phyloP scores from a whole-genome alignment of 2,888 invertebrate genomes.

The Euzophera pinguis region DNA sequence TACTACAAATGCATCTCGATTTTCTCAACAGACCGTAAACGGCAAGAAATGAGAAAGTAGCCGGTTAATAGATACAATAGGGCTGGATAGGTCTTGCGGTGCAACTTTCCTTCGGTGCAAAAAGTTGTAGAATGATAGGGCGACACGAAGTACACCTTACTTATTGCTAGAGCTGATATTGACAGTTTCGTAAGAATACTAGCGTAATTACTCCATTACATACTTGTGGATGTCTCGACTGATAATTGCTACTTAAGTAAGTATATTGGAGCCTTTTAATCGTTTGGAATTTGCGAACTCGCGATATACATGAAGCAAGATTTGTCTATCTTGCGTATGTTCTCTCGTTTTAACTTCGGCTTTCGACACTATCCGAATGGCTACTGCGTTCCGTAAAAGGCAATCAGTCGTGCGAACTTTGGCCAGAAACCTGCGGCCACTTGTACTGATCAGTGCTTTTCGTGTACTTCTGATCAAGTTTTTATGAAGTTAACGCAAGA shows the following conservation, averaged over 20 bases:
- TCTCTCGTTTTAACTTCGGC: constrained; percentile 38
- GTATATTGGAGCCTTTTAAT: constrained; percentile 43
- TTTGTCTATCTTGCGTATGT: constrained; percentile 40
- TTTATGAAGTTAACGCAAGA: constrained; percentile 64
- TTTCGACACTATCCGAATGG: constrained; percentile 54
- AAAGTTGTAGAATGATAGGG: constrained; percentile 62
- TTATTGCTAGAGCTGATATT: constrained; percentile 41
- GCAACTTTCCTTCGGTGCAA: constrained; percentile 68
- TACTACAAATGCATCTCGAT: constrained; percentile 62
- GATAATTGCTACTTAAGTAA: constrained; percentile 40
- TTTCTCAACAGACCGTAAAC: constrained; percentile 72
- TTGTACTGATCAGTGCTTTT: constrained; percentile 52
- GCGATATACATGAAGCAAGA: constrained; percentile 37
- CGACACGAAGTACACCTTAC: constrained; percentile 40
- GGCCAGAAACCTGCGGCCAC: constrained; percentile 48
- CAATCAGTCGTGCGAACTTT: constrained; percentile 57
- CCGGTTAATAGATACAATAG: constrained; percentile 77
- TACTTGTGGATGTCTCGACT: constrained; percentile 47
- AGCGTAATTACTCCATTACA: constrained; percentile 60
- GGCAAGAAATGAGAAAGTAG: constrained; percentile 77
- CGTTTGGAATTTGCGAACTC: constrained; percentile 39
- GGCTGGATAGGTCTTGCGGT: constrained; percentile 63
- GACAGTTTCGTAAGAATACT: constrained; percentile 57
- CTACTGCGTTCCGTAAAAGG: constrained; percentile 53
- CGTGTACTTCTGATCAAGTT: constrained; percentile 65